Percentiles rank a stretch among this genome's conserved stretches.
phyloP scores from a whole-genome alignment of 2,113 vertebrate species.

The Procavia capensis region DNA sequence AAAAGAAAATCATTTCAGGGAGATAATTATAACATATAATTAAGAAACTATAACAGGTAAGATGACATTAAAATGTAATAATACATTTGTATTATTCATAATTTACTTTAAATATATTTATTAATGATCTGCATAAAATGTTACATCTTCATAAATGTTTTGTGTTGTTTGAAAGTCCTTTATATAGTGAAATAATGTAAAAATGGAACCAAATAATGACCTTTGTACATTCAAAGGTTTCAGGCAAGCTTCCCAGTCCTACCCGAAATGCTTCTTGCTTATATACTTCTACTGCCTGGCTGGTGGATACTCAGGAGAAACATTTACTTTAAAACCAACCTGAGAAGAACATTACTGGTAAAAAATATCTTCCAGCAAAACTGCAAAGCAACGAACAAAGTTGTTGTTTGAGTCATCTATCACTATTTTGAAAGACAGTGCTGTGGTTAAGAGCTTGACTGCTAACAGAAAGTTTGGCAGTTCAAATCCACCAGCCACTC shows the following conservation, averaged over 20 bases:
- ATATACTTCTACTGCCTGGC: not conserved
- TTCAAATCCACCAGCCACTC: too few species aligned
- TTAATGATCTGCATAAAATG: not conserved
- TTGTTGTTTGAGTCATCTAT: not conserved
- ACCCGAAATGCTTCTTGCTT: not conserved
- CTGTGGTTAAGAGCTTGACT: too few species aligned
- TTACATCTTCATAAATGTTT: not conserved
- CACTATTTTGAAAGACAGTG: not conserved
- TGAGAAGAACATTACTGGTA: not conserved
- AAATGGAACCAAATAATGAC: not conserved
- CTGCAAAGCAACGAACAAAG: not conserved
- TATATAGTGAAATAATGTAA: not conserved
- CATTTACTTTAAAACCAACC: not conserved
- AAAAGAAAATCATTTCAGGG: conserved; percentile 7
- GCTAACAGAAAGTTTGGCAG: too few species aligned
- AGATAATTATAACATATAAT: not conserved
- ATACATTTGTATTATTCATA: not conserved
- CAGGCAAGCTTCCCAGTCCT: not conserved
- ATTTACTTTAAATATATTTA: not conserved
- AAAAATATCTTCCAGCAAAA: not conserved
- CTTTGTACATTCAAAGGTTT: not conserved
- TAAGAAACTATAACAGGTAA: conserved; percentile 28
- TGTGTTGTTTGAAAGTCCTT: not conserved
- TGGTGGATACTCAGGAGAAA: not conserved
- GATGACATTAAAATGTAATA: not conserved